Evolutionary conservation across 2,888 invertebrate species (phyloP), one percentile per base, ranked within the genome.

Genomic region (Biston betularia): DNA sequence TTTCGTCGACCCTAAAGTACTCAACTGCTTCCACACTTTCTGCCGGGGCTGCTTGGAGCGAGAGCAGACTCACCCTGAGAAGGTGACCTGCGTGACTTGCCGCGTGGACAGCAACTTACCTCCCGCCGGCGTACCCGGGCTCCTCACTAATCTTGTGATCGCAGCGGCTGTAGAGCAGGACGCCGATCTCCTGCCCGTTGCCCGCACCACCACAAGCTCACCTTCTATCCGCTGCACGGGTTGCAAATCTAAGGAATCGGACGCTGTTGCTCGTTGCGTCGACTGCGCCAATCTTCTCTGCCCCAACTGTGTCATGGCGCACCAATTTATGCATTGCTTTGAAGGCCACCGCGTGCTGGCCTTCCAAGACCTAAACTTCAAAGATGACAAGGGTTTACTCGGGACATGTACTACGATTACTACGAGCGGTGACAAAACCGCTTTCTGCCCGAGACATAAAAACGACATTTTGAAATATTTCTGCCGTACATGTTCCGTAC

Each of bases 301-400:
- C 94, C 96, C 97, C 68, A 98, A 98, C 89, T 99, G 99, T 95
- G 98, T 98, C 82, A 98, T 98, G 96, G 99, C 99, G 72, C 99
- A 99, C 93, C 98, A 99, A 93, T 98, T 98, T 89, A 99, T 99
- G 99, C 98, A 99, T 90, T 99, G 99, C 89, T 99, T 99, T 90
- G 98, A 98, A 89, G 98, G 98, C 72, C 99, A 99, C 91, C 96
- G 98, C 66, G 98, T 99, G 68, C 95, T 97, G 78, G 95, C 96
- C 70, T 94, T 97, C 79, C 88, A 89, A 48, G 96, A 96, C 72
- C 83, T 96, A 0, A 68, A 68, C 46, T 59, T 63, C 62, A 96
- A 96, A 84, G 95, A 96, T 79, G 95, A 95, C 70, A 93, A 93
- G 76, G 89, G 90, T 65, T 94, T 95, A 84, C 87, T 94, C 45